These are phyloP conservation scores for Campaea margaritaria DNA, from an alignment of 2,888 invertebrate genomes.

Conservation along the genomic window DNA sequence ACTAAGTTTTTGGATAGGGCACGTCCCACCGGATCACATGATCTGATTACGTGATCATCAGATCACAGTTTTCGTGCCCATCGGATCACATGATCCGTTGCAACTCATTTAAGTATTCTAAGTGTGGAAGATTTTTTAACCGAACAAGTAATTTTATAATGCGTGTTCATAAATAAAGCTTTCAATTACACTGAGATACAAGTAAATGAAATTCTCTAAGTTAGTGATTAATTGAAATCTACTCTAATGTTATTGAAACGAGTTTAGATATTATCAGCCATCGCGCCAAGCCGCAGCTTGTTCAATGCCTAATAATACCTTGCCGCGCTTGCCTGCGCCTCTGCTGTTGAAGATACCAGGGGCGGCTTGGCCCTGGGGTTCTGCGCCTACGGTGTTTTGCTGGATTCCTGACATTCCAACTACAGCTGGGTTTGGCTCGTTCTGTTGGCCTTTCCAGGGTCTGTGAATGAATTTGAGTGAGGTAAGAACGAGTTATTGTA, in stretches of 20 bases:
- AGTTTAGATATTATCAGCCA: slow-evolving; percentile 40
- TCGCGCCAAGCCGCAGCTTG: slow-evolving; percentile 31
- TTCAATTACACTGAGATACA: background rate
- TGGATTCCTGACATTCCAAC: slow-evolving; percentile 75
- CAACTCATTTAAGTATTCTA: no score
- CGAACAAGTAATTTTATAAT: no score
- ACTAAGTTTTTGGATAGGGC: no score
- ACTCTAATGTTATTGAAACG: slow-evolving; percentile 5
- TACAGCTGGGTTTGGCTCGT: slow-evolving; percentile 76
- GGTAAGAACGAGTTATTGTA: no score
- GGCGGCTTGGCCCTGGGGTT: slow-evolving; percentile 70
- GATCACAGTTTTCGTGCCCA: no score
- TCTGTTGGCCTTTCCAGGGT: slow-evolving; percentile 81
- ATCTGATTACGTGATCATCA: no score
- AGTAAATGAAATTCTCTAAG: background rate
- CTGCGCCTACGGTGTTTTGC: slow-evolving; percentile 69
- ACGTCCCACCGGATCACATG: no score
- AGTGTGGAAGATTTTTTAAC: no score
- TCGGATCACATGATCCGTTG: no score
- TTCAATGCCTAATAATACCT: slow-evolving; percentile 56
- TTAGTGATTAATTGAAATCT: background rate
- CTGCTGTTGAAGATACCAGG: slow-evolving; percentile 78
- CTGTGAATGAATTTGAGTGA: slow-evolving; percentile 47
- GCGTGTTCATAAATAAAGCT: background rate
- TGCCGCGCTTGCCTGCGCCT: slow-evolving; percentile 78